Conservation (phyloP, 2,888 invertebrate species). For the Hyalella azteca region DNA sequence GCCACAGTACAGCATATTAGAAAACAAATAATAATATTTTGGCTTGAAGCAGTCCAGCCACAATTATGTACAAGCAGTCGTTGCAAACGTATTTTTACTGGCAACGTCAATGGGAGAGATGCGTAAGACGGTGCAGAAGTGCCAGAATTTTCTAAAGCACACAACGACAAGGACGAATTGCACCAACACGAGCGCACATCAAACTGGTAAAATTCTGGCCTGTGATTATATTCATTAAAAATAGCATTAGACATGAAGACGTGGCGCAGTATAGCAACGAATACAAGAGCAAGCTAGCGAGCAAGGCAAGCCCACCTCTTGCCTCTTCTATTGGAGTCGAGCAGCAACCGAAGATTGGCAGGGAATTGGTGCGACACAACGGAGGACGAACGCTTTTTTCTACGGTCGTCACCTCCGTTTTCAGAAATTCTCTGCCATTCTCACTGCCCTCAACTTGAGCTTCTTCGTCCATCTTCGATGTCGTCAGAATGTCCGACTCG, state of each 20-base stretch:
- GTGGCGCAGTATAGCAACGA: constrained; percentile 24
- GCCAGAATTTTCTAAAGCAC: constrained; percentile 11
- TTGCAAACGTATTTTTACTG: not conserved
- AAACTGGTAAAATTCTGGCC: too few relatives aligned
- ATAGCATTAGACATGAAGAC: constrained; percentile 5
- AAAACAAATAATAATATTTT: too few relatives aligned
- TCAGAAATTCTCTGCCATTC: not conserved
- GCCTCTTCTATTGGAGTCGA: not conserved
- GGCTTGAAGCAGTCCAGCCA: too few relatives aligned
- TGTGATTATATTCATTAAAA: too few relatives aligned
- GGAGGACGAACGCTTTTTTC: constrained; percentile 1
- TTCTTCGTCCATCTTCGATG: not conserved
- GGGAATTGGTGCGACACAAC: not conserved
- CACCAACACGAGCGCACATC: constrained; percentile 12
- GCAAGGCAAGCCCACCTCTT: constrained; percentile 13
- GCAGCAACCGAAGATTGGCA: not conserved
- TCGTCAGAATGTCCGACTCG: not conserved
- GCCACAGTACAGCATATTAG: too few relatives aligned
- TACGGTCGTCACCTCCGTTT: not conserved
- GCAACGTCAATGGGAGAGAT: not conserved
- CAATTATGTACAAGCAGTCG: not conserved
- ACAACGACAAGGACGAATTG: not conserved
- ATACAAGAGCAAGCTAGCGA: constrained; percentile 21
- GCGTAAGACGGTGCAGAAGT: not conserved
- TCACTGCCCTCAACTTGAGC: not conserved